These are phyloP conservation scores for Catharus ustulatus DNA, from an alignment of 2,797 vertebrate species.

Conservation along the genomic window DNA sequence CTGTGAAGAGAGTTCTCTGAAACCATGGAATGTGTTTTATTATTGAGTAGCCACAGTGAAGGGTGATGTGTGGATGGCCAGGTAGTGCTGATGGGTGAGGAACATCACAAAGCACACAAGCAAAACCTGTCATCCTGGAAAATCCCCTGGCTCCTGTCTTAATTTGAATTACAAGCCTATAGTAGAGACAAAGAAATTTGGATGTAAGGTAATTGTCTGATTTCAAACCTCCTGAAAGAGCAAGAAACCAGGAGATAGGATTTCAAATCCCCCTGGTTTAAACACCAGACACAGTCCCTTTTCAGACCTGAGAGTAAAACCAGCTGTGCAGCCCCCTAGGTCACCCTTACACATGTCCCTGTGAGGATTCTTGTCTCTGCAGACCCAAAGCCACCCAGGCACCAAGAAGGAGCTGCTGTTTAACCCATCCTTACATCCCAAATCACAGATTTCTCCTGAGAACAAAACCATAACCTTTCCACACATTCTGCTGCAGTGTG, in stretches of 20 bases:
- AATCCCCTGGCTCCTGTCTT: neutral
- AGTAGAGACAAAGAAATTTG: neutral
- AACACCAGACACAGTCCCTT: accelerated
- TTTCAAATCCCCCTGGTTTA: neutral
- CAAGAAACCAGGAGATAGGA: neutral
- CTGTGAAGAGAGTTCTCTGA: neutral
- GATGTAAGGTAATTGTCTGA: neutral
- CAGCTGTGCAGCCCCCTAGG: neutral
- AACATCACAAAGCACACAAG: neutral
- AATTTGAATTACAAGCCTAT: neutral
- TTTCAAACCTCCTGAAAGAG: neutral
- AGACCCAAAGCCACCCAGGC: neutral
- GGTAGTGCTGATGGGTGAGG: neutral
- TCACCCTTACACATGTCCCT: accelerated
- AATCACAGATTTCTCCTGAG: neutral
- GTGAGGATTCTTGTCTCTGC: neutral
- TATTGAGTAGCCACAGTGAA: neutral
- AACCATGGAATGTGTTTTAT: neutral
- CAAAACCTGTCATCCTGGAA: neutral
- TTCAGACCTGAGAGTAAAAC: neutral
- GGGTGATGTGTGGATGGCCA: neutral
- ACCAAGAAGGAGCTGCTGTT: neutral
- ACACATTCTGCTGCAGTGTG: neutral
- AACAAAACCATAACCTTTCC: neutral
- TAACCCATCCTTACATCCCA: neutral